Percentiles rank a stretch among this genome's conserved stretches.
Conservation (phyloP, 1,140 invertebrate genomes). For the Limonius californicus region DNA sequence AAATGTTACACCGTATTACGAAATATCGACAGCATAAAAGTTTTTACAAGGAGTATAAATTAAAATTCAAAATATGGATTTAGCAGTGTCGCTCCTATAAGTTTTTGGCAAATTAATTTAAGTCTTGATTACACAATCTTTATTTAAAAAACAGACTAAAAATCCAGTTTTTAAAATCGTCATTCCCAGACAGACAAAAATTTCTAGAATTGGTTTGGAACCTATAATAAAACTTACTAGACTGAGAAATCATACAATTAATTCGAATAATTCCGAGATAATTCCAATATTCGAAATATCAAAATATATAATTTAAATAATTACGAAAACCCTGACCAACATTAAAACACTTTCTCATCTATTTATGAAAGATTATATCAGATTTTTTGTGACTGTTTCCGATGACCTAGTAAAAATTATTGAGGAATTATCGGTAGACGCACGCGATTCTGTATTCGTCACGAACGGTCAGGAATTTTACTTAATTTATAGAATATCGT, state of each 20-base stretch:
- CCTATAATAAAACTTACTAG: conserved; percentile 17
- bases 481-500: conserved; percentile 9
- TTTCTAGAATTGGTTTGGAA: conserved; percentile 3
- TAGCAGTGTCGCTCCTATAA: no score
- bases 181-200: neutral
- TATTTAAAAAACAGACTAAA: neutral
- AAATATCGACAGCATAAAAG: no score
- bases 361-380: conserved; percentile 23
- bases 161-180: neutral
- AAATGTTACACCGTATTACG: no score
- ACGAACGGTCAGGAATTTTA: conserved; percentile 24
- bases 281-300: conserved; percentile 27
- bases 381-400: conserved; percentile 26
- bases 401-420: conserved; percentile 35
- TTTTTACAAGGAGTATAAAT: no score
- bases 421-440: conserved; percentile 33
- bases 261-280: conserved; percentile 29
- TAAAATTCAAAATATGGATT: no score
- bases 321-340: conserved; percentile 19
- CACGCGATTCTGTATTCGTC: conserved; percentile 32
- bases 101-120: neutral
- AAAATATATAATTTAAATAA: conserved; percentile 37
- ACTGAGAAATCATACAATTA: conserved; percentile 18
- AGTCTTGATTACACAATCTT: no score
- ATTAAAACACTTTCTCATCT: conserved; percentile 25